Evolutionary conservation across 37 sponge, comb jelly and placozoan genomes (phyloP), one percentile per base, ranked within the genome.

Genomic region (Dysidea cf. avara): DNA sequence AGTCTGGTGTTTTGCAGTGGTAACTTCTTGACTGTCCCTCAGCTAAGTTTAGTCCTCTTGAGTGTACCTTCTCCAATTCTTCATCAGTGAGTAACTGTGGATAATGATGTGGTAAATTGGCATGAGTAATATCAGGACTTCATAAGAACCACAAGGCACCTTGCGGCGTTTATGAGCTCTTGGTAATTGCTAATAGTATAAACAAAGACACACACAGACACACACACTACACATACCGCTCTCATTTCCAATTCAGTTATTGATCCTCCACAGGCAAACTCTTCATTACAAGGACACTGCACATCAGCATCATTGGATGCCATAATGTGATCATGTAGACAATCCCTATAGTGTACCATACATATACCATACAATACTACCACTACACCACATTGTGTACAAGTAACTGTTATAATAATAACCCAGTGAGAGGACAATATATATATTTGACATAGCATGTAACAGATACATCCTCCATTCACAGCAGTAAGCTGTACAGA

Each of bases 171-270:
- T n/a, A n/a, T n/a, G n/a, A n/a, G n/a, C n/a, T 65, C 1, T 2
- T 14, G 40, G n/a, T n/a, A n/a, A n/a, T n/a, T n/a, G n/a, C n/a
- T n/a, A n/a, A n/a, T n/a, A n/a, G n/a, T n/a, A n/a, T n/a, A n/a
- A n/a, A n/a, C n/a, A n/a, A n/a, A n/a, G n/a, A n/a, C n/a, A n/a
- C n/a, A n/a, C n/a, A n/a, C n/a, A n/a, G n/a, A 56, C 13, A 56
- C 58, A 56, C 7, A 56, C 58, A 56, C 7, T 24, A 11, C 9
- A n/a, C 80, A 68, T 46, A 88, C 89, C 39, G 24, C 79, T 66
- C 78, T 66, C 13, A 91, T 91, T 48, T 95, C 96, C 36, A 89
- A 73, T 74, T 90, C 92, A 21, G 88, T 72, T 33, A 95, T 67
- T 37, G 55, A 14, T 52, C 61, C 69, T 1, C 63, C 57, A 75